Percentiles rank a stretch among this genome's conserved stretches.
Evolutionary conservation across 2,888 invertebrate species (phyloP).

Genomic region (Apantesis nais): DNA sequence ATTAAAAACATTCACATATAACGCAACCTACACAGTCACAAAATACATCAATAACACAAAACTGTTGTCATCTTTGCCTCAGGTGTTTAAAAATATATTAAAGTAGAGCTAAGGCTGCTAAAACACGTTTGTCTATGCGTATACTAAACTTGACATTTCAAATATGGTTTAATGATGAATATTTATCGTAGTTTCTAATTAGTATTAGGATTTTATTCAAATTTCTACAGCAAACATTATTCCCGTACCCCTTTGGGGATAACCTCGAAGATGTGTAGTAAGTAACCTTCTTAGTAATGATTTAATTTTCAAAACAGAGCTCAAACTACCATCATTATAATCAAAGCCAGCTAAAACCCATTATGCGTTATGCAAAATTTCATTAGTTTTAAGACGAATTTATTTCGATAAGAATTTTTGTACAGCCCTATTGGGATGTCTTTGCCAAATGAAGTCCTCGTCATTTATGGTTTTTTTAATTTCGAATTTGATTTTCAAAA

Average conservation of each 20-base stretch:
- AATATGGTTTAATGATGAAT: background rate
- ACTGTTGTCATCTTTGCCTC: background rate
- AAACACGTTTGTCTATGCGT: background rate
- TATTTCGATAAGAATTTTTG: background rate
- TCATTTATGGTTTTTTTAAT: background rate
- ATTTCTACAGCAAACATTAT: background rate
- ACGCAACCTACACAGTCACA: background rate
- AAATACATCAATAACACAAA: background rate
- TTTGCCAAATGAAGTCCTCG: background rate
- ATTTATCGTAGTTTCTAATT: slow-evolving; percentile 1
- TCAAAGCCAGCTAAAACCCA: background rate
- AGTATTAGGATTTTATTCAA: background rate
- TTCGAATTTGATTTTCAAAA: background rate
- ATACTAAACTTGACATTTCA: slow-evolving; percentile 10
- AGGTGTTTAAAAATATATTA: background rate
- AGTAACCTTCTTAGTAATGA: background rate
- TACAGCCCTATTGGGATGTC: background rate
- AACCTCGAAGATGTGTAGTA: background rate
- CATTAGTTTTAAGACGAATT: background rate
- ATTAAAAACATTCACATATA: background rate
- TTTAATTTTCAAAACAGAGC: background rate
- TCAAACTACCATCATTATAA: background rate
- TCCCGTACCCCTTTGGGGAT: background rate
- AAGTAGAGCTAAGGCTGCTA: background rate
- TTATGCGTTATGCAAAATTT: background rate